Conservation (phyloP, 2,797 vertebrate species). For the Lepidocolaptes lacrymiger region DNA sequence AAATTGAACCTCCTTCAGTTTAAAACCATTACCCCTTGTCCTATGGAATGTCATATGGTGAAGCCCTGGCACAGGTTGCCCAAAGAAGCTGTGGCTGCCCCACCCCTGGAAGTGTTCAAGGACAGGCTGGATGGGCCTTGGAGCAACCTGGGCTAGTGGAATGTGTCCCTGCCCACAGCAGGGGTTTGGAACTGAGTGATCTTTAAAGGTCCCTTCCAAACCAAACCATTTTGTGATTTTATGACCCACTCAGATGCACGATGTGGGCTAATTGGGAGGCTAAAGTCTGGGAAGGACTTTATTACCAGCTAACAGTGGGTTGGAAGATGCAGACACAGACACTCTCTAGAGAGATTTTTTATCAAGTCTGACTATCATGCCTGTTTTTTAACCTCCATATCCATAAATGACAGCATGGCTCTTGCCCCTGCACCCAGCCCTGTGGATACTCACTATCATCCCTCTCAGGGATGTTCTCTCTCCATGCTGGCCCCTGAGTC, state of each 20-base stretch:
- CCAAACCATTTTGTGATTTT: neutral
- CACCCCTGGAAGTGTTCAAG: neutral
- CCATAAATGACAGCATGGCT: neutral
- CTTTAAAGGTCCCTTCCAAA: neutral
- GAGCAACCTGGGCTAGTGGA: accelerated
- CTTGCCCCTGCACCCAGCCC: neutral
- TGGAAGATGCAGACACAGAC: neutral
- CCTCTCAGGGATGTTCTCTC: accelerated
- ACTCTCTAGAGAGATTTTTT: neutral
- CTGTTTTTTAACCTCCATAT: neutral
- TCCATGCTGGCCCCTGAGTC: neutral
- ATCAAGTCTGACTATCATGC: neutral
- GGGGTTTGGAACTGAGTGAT: accelerated
- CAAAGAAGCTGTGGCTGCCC: neutral
- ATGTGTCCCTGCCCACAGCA: neutral
- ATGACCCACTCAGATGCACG: accelerated
- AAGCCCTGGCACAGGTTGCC: neutral
- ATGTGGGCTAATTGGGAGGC: neutral
- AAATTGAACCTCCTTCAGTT: neutral
- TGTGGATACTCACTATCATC: neutral
- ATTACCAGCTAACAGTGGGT: neutral
- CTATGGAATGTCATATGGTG: accelerated
- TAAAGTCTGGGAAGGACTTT: neutral
- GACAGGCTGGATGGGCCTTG: accelerated
- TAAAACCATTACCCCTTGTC: neutral